Evolutionary conservation across 2,888 invertebrate genomes (phyloP).

Genomic region (Bombylius major): DNA sequence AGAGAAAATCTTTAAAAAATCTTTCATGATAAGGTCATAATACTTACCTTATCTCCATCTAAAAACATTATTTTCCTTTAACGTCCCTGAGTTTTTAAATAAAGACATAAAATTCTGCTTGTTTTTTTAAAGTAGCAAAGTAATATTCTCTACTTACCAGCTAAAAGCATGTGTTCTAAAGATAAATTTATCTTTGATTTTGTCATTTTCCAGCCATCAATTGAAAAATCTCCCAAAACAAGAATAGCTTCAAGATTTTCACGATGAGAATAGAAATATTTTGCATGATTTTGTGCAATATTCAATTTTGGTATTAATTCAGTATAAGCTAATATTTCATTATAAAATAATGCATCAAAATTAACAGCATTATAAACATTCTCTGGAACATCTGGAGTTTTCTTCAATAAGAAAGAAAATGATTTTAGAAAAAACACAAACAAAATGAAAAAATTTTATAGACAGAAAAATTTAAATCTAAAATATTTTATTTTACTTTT

Average conservation of each 20-base stretch:
- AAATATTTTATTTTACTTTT: constrained; percentile 22
- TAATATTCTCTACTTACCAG: constrained; percentile 16
- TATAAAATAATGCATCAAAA: constrained; percentile 26
- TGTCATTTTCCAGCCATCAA: constrained; percentile 24
- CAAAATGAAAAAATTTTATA: not conserved
- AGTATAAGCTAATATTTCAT: constrained; percentile 29
- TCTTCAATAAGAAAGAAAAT: constrained; percentile 16
- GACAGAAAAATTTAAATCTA: not conserved
- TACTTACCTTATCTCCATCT: too few relatives aligned
- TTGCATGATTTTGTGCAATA: constrained; percentile 17
- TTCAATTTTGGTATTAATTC: constrained; percentile 24
- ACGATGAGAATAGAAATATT: constrained; percentile 25
- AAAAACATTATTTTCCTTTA: too few relatives aligned
- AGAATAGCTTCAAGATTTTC: constrained; percentile 20
- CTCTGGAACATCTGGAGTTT: constrained; percentile 25
- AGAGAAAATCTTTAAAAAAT: too few relatives aligned
- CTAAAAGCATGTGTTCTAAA: constrained; percentile 27
- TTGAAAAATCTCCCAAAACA: constrained; percentile 27
- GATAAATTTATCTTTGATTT: constrained; percentile 24
- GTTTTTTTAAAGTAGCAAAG: too few relatives aligned
- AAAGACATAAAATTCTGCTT: too few relatives aligned
- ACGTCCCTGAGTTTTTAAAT: too few relatives aligned
- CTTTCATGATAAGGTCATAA: too few relatives aligned
- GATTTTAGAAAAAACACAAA: not conserved
- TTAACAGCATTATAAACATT: constrained; percentile 22